Conservation (phyloP, 2,113 vertebrate genomes). For the Saimiri boliviensis region DNA sequence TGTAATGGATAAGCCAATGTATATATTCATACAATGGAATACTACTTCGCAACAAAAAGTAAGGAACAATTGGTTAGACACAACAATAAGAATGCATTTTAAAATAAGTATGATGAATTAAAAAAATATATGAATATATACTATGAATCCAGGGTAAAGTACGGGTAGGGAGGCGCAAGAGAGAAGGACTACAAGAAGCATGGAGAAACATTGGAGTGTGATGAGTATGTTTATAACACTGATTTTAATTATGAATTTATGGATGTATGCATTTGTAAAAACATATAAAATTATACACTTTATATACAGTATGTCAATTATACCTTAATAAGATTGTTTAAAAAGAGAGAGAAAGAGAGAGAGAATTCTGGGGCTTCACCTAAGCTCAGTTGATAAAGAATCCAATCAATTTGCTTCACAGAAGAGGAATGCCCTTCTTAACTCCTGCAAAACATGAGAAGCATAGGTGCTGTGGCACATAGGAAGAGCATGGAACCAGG, state of each 20-base stretch:
- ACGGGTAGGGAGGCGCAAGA: background rate
- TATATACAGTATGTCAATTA: background rate
- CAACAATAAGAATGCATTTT: background rate
- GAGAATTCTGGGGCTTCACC: background rate
- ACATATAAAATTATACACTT: background rate
- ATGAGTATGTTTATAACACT: background rate
- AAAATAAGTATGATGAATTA: background rate
- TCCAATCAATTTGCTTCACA: background rate
- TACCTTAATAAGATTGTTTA: background rate
- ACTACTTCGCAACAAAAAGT: background rate
- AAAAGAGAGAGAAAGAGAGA: no score
- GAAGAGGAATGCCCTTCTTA: background rate
- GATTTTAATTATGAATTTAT: background rate
- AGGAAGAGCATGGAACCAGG: background rate
- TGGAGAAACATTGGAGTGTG: background rate
- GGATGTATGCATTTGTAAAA: background rate
- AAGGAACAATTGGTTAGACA: background rate
- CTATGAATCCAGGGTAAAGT: fast-evolving
- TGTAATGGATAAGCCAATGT: background rate
- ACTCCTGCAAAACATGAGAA: background rate
- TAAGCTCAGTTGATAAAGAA: background rate
- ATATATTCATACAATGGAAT: background rate
- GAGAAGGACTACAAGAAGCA: background rate
- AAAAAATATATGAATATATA: background rate
- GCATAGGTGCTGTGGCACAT: background rate